Base-by-base conservation (phyloP, 2,797 vertebrate genomes). In the Labeo calbasu region DNA sequence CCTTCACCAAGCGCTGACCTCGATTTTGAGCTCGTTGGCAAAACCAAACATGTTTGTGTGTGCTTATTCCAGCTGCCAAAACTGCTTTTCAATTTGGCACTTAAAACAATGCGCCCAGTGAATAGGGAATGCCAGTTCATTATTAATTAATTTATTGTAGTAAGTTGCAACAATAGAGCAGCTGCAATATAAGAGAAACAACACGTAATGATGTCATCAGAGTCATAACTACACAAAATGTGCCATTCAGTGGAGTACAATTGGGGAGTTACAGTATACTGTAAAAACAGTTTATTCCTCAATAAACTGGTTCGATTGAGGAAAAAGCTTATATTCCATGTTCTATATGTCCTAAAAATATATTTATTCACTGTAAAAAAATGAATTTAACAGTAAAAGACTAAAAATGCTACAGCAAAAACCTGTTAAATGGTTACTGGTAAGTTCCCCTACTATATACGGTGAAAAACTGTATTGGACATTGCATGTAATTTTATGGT, bases 1-100 rank as follows among this genome's bases (percentile, higher is more conserved):
- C 85, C 55, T 36, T 85, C 36, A 57, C 57, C 21, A 10, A 79
- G 36, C 36, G 15, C 21, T 84, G 84, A 75, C 70, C 48, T 73
- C 65, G 66, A 23, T 83, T 66, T 55, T 68, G 40, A 80, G 71
- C 32, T 66, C 72, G 48, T 40, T 43, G 46, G 82, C 61, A 13
- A 50, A 63, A 59, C 53, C 46, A 53, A 82, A 63, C 23, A 14
- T 71, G 65, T 69, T 13, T 43, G 48, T 21, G 50, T 83, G 25
- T 25, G 77, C 82, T 55, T 40, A 23, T 55, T 79, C 4, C n/a
- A 81, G 25, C 68, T 79, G 61, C 79, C 55, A 79, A 76, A 59
- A 63, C 48, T 28, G 40, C 65, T 57, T 83, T 63, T 79, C 72
- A 55, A 5, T 55, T 79, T 50, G 71, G 43, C 51, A 36, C 75